A percentile compares a stretch with the other conserved stretches of the same genome.
These are phyloP conservation scores for Dolichotis patagonum DNA, from an alignment of 2,113 vertebrate species.

Conservation along the genomic window DNA sequence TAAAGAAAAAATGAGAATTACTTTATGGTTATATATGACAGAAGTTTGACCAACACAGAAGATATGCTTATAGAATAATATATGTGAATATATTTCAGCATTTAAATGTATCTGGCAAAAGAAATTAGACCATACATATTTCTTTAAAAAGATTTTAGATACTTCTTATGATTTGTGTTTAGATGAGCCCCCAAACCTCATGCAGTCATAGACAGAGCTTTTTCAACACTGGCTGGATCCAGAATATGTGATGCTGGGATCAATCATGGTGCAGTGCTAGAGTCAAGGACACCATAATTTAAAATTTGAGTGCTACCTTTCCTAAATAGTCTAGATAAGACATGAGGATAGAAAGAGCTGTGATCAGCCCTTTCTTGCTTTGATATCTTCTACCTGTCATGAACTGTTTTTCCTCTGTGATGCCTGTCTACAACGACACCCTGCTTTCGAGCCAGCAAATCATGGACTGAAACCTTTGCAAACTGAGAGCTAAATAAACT, in stretches of 20 bases:
- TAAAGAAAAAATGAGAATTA: background rate
- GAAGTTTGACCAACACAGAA: background rate
- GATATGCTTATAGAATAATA: background rate
- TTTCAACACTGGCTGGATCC: background rate
- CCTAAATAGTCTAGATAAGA: background rate
- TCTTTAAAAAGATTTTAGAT: background rate
- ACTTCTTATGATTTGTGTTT: background rate
- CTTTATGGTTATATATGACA: background rate
- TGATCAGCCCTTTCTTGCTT: background rate
- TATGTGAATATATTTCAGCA: background rate
- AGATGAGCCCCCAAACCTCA: background rate
- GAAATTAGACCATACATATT: background rate
- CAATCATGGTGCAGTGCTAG: background rate
- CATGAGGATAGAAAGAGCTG: background rate
- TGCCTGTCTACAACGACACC: background rate
- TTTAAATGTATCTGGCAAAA: background rate
- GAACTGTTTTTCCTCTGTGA: background rate
- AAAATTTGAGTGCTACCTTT: background rate
- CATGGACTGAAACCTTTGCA: background rate
- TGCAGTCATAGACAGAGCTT: background rate
- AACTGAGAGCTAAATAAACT: background rate
- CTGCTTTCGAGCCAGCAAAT: background rate
- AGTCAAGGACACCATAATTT: background rate
- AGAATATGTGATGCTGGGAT: background rate
- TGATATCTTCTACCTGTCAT: background rate